Percentiles rank a stretch among this genome's conserved stretches.
Conservation (phyloP, 2,888 invertebrate species). For the Harpalus rubripes region DNA sequence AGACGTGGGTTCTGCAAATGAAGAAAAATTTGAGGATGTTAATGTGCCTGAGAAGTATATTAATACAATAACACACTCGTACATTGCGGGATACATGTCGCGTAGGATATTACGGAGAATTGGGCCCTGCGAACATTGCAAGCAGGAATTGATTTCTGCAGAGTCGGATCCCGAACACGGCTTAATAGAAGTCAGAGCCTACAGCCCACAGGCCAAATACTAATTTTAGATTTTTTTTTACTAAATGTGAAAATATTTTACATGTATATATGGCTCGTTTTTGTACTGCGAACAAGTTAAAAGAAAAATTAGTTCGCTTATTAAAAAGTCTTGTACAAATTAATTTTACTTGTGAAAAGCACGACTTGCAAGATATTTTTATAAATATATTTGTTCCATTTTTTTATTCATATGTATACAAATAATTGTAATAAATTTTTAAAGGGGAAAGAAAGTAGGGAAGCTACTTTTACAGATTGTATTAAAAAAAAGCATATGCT, state of each 20-base stretch:
- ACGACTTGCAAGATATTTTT: neutral
- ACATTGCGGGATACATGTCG: neutral
- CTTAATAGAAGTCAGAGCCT: neutral
- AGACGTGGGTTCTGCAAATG: neutral
- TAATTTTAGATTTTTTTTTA: neutral
- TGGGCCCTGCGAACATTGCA: neutral
- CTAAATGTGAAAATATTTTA: neutral
- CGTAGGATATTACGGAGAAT: neutral
- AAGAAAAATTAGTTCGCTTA: neutral
- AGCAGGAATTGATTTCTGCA: neutral
- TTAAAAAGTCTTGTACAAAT: neutral
- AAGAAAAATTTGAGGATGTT: neutral
- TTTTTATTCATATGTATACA: neutral
- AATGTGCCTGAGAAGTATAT: neutral
- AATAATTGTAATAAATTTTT: neutral
- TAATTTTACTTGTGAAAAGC: neutral
- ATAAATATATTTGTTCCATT: neutral
- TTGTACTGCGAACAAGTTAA: neutral
- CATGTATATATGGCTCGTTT: neutral
- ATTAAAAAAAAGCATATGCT: neutral
- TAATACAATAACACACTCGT: neutral
- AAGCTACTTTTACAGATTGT: no score
- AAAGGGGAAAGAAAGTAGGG: neutral
- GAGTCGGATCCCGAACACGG: neutral
- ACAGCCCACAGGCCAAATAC: neutral